Conservation (phyloP, 2,888 invertebrate genomes). For the Ptychoptera albimana region DNA sequence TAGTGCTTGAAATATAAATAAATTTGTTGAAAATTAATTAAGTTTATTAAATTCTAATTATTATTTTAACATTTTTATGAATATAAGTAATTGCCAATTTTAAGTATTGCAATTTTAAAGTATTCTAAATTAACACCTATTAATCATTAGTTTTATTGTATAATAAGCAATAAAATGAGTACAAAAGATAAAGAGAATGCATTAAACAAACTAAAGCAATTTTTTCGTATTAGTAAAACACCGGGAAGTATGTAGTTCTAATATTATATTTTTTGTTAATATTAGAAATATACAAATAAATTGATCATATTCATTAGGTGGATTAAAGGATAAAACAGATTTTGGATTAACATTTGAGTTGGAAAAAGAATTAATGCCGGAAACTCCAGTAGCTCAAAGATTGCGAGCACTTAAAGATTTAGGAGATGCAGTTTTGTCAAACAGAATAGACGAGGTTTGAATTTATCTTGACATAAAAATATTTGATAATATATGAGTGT, state of each 20-base stretch:
- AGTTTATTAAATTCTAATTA: no score
- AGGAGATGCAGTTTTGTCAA: conserved; percentile 48
- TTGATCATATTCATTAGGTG: conserved; percentile 28
- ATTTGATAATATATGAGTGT: neutral
- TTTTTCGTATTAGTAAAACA: conserved; percentile 47
- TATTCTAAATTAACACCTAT: neutral
- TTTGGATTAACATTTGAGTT: conserved; percentile 59
- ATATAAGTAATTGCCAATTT: no score
- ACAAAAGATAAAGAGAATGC: conserved; percentile 23
- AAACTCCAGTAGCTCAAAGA: conserved; percentile 56
- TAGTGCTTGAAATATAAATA: no score
- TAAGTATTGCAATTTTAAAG: neutral
- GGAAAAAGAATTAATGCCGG: conserved; percentile 60
- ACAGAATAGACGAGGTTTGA: conserved; percentile 64
- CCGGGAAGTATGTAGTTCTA: conserved; percentile 16
- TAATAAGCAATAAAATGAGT: conserved; percentile 17
- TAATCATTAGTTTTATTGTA: neutral
- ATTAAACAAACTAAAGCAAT: conserved; percentile 57
- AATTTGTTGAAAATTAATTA: no score
- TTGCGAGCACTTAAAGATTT: conserved; percentile 63
- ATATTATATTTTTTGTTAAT: no score
- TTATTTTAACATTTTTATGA: no score
- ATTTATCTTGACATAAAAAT: neutral
- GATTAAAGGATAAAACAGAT: conserved; percentile 47
- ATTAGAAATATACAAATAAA: neutral